Base-by-base conservation (phyloP, 1,140 invertebrate species). In the Amphibalanus amphitrite region DNA sequence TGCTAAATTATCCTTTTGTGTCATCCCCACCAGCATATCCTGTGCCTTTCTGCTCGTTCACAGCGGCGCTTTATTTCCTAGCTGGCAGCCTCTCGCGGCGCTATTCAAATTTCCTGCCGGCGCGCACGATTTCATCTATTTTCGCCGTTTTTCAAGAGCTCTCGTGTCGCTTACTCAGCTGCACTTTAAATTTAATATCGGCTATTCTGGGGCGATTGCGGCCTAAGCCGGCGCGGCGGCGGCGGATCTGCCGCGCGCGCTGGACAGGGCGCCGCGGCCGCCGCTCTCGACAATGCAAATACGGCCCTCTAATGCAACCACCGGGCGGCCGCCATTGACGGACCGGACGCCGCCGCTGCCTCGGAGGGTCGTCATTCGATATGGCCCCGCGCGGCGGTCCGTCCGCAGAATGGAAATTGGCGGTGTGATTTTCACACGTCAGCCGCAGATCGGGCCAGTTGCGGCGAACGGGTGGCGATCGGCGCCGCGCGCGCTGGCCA, bases 131-230 rank as follows among this genome's bases (percentile, higher is more conserved):
- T 59, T 59, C 47, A 23, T 59, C 47, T 59, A 59, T 59, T 59
- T 59, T 59, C 47, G 47, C 47, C 20, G 47, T 23, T 23, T 59
- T 59, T 59, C 47, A 23, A 59, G 47, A 59, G 47, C 17, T 20
- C 47, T 59, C 47, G 47, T 59, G 47, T 20, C 47, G 47, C 47
- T 59, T 59, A 59, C 47, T 20, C 47, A 59, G 47, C 47, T 59
- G 47, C 47, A 59, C 47, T 59, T 59, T 59, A 59, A 59, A 59
- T 59, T 59, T 59, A 59, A 59, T 59, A 59, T 59, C 47, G 47
- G 47, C 47, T 59, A 59, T 59, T 59, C 47, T 59, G 47, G 47
- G 13, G 47, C 47, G 47, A 59, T 59, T 59, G 47, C 47, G 47
- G 47, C 47, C 20, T 59, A 59, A 23, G 47, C 47, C 47, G 47